phyloP scores from a whole-genome alignment of 2,797 vertebrate genomes.

The Tiaroga cobitis region DNA sequence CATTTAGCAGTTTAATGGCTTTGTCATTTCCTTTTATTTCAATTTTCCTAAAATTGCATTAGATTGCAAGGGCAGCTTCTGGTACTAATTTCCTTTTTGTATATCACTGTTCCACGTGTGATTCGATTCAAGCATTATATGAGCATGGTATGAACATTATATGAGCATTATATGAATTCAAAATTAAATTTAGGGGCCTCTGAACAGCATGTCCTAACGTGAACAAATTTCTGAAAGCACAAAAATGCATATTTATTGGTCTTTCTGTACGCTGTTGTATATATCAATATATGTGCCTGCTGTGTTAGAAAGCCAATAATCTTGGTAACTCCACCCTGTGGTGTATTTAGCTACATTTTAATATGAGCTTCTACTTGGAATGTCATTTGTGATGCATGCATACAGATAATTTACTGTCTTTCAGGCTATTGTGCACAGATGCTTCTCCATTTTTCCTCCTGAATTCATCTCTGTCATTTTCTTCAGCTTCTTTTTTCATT shows the following conservation, averaged over 20 bases:
- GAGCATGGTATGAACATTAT: neutral
- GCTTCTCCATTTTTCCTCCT: neutral
- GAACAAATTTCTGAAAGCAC: slow-evolving; percentile 23
- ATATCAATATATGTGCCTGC: neutral
- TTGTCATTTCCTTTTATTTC: neutral
- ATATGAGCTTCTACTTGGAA: slow-evolving; percentile 1
- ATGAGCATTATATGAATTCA: slow-evolving; percentile 28
- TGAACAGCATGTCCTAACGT: slow-evolving; percentile 2
- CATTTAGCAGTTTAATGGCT: neutral
- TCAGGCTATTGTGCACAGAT: slow-evolving; percentile 4
- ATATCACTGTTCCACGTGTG: neutral
- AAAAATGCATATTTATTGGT: neutral
- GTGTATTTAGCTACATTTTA: slow-evolving; percentile 19
- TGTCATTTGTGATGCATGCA: neutral
- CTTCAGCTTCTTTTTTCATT: slow-evolving; percentile 6
- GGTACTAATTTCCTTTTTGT: neutral
- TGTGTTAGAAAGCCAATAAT: slow-evolving; percentile 28
- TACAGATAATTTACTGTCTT: neutral
- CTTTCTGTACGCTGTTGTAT: neutral
- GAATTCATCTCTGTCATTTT: neutral
- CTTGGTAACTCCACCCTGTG: neutral
- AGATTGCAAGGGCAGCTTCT: neutral
- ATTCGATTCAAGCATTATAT: slow-evolving; percentile 4
- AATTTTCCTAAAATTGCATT: neutral
- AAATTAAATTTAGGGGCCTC: slow-evolving; percentile 10